A percentile compares a stretch with the other conserved stretches of the same genome.
phyloP scores from a whole-genome alignment of 2,797 vertebrate genomes.

The Gymnopithys bicolor region DNA sequence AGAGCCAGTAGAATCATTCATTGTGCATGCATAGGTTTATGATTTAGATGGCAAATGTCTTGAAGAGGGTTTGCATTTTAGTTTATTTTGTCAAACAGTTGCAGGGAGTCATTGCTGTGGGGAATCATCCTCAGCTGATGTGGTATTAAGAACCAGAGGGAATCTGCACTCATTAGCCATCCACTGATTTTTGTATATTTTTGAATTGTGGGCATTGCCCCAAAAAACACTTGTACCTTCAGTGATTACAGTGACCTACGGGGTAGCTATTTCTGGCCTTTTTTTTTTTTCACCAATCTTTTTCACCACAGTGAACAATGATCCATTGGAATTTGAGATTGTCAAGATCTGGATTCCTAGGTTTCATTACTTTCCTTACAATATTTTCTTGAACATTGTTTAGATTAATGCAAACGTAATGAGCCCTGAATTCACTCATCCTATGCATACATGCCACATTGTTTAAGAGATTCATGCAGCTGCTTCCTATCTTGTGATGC shows the following conservation, averaged over 20 bases:
- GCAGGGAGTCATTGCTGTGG: background rate
- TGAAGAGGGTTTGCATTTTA: background rate
- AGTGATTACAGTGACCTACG: background rate
- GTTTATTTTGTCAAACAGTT: background rate
- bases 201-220: background rate
- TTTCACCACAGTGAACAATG: background rate
- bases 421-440: background rate
- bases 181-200: background rate
- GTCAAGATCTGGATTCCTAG: background rate
- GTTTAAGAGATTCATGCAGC: background rate
- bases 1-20: background rate
- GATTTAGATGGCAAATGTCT: background rate
- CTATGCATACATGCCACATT: background rate
- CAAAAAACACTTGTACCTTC: background rate
- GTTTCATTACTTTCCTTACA: background rate
- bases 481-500: background rate
- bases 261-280: background rate
- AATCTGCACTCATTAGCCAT: background rate
- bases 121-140: background rate
- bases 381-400: background rate
- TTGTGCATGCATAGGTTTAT: background rate
- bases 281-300: background rate
- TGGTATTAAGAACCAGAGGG: background rate
- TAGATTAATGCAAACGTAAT: background rate
- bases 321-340: background rate